Conservation (phyloP, 2,888 invertebrate genomes). For the Saturnia japonica region DNA sequence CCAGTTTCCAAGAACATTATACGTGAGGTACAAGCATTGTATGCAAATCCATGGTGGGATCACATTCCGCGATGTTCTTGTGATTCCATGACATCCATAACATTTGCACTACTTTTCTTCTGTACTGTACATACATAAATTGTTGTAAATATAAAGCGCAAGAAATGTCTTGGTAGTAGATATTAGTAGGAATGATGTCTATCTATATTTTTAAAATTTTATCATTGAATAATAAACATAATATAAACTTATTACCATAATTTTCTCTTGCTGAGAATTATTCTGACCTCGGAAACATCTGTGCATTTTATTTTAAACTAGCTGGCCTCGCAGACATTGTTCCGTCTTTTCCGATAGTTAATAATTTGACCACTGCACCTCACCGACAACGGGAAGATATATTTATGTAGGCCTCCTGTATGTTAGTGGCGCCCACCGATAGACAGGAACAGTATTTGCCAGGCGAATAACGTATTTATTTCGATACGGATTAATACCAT, state of each 20-base stretch:
- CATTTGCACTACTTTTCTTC: conserved; percentile 26
- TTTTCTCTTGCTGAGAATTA: neutral
- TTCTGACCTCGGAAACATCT: neutral
- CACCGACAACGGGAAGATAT: no score
- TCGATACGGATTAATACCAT: no score
- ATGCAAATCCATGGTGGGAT: conserved; percentile 47
- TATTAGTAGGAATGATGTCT: neutral
- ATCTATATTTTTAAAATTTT: no score
- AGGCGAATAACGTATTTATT: no score
- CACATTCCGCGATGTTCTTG: conserved; percentile 26
- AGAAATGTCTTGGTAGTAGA: neutral
- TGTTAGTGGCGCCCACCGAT: no score
- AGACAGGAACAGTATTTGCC: no score
- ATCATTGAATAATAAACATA: no score
- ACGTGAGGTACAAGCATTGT: conserved; percentile 43
- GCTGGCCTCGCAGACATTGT: no score
- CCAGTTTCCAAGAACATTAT: conserved; percentile 25
- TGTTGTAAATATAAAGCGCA: neutral
- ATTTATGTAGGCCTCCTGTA: no score
- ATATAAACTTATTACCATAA: neutral
- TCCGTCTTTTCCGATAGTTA: no score
- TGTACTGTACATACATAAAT: neutral
- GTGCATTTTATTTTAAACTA: no score
- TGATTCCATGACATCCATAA: conserved; percentile 35
- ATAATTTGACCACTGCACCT: no score